Evolutionary conservation across 2,113 vertebrate genomes (phyloP).

Genomic region (Prunella himalayana): DNA sequence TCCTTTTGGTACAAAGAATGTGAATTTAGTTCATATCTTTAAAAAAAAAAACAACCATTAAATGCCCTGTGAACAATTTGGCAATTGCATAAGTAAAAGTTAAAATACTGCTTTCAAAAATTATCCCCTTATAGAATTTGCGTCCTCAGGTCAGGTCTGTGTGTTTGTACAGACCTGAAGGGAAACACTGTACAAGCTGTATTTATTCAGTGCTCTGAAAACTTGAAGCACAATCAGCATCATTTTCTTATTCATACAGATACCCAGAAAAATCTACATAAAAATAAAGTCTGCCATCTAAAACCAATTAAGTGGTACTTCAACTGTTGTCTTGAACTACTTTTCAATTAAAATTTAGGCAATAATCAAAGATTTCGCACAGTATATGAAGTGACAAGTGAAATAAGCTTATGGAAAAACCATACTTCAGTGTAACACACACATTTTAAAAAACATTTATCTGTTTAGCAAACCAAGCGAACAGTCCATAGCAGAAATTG

Average conservation of each 20-base stretch:
- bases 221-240: neutral
- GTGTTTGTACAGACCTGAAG: neutral
- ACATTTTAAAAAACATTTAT: neutral
- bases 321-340: neutral
- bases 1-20: neutral
- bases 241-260: neutral
- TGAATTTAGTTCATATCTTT: neutral
- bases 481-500: neutral
- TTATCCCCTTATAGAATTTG: neutral
- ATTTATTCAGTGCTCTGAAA: neutral
- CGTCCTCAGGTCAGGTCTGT: neutral
- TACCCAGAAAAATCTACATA: neutral
- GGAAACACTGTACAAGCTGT: neutral
- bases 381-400: neutral
- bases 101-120: neutral
- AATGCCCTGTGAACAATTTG: neutral
- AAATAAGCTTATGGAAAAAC: neutral
- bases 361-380: neutral
- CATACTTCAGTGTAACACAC: neutral
- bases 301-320: neutral
- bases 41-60: neutral
- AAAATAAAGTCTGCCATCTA: neutral
- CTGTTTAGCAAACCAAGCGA: neutral
- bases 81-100: neutral
- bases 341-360: neutral